Conservation (phyloP, 2,888 invertebrate genomes). For the Yponomeuta malinellus region DNA sequence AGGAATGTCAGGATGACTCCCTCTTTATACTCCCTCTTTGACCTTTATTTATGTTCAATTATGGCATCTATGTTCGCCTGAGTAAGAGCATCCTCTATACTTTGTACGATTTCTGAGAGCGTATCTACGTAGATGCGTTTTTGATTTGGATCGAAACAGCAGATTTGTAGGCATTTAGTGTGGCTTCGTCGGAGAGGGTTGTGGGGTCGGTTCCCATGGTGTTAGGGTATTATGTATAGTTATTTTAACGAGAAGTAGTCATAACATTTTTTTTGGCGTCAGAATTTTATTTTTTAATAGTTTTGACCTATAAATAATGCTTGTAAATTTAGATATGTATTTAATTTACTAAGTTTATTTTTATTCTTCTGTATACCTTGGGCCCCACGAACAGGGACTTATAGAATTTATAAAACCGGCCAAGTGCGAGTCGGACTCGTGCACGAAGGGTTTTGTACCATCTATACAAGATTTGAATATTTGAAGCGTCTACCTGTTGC, state of each 20-base stretch:
- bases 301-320: too few relatives aligned
- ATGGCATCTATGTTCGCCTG: background rate
- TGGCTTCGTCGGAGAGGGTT: constrained; percentile 26
- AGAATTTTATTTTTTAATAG: too few relatives aligned
- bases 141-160: constrained; percentile 58
- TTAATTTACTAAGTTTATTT: too few relatives aligned
- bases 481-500: too few relatives aligned
- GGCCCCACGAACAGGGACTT: too few relatives aligned
- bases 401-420: too few relatives aligned
- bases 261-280: background rate
- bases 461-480: too few relatives aligned
- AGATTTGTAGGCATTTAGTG: constrained; percentile 69
- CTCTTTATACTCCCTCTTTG: background rate
- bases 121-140: constrained; percentile 49
- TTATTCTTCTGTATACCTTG: too few relatives aligned
- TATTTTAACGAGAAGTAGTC: background rate
- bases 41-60: background rate
- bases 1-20: constrained; percentile 34
- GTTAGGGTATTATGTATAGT: background rate
- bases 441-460: too few relatives aligned
- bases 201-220: constrained; percentile 26
- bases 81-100: background rate
- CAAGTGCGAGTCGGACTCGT: too few relatives aligned
- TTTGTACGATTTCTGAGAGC: background rate
- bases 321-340: too few relatives aligned